Evolutionary conservation across 1,140 invertebrate species (phyloP).

Genomic region (Anastrepha ludens): DNA sequence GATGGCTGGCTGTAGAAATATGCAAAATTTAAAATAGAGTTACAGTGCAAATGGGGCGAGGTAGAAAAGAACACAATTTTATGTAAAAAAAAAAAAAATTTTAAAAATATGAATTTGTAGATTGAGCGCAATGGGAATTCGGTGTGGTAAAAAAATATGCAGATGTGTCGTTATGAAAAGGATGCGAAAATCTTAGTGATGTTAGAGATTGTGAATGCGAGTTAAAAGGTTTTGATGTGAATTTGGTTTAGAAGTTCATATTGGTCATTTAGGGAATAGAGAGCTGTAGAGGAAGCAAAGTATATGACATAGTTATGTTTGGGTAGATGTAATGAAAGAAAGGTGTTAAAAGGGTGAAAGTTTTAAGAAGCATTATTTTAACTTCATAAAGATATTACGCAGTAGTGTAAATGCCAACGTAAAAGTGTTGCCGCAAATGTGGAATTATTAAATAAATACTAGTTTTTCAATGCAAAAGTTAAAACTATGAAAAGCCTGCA

Average conservation of each 20-base stretch:
- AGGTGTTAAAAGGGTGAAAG: too few relatives aligned
- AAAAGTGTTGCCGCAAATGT: too few relatives aligned
- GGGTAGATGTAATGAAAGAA: too few relatives aligned
- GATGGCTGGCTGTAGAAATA: not conserved
- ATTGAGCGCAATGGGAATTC: not conserved
- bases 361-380: too few relatives aligned
- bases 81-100: not conserved
- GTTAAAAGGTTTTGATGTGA: constrained; percentile 16
- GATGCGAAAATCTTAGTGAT: not conserved
- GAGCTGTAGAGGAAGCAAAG: too few relatives aligned
- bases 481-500: too few relatives aligned
- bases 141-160: not conserved
- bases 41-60: not conserved
- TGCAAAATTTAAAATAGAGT: constrained; percentile 40
- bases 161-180: not conserved
- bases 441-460: too few relatives aligned
- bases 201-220: not conserved
- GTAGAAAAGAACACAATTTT: not conserved
- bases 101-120: not conserved
- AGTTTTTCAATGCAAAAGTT: too few relatives aligned
- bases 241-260: not conserved
- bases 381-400: too few relatives aligned
- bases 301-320: too few relatives aligned
- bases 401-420: too few relatives aligned
- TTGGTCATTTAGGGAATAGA: not conserved